Evolutionary conservation across 2,113 vertebrate species (phyloP).

Genomic region (Phyllostomus discolor): DNA sequence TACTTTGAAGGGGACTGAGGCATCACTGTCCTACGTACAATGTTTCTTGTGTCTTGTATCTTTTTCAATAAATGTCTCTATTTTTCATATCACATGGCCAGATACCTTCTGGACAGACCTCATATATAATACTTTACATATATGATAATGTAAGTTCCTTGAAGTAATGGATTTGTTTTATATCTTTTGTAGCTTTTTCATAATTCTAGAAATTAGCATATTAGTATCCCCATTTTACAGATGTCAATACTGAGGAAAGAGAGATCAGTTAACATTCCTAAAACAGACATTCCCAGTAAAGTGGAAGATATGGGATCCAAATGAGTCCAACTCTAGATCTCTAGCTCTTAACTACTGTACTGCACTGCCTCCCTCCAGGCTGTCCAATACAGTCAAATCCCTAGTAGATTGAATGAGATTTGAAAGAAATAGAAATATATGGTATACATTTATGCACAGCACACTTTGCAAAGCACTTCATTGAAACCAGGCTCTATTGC

Average conservation of each 20-base stretch:
- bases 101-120: too few relatives aligned
- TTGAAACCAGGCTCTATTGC: not conserved
- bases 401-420: not conserved
- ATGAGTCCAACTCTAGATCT: not conserved
- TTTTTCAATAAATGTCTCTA: too few relatives aligned
- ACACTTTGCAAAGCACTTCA: not conserved
- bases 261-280: not conserved
- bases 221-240: not conserved
- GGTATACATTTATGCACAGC: not conserved
- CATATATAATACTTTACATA: not conserved
- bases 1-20: too few relatives aligned
- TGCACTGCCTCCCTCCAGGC: not conserved
- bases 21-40: too few relatives aligned
- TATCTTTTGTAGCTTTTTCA: not conserved
- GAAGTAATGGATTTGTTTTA: not conserved
- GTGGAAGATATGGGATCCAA: not conserved
- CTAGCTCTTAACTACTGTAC: not conserved
- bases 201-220: not conserved
- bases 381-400: not conserved
- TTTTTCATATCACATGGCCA: too few relatives aligned
- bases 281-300: not conserved
- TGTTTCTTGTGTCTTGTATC: too few relatives aligned
- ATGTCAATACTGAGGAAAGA: not conserved
- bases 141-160: not conserved
- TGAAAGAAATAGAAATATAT: not conserved